phyloP scores from a whole-genome alignment of 2,888 invertebrate species.

The Noctuana brunneofusca region DNA sequence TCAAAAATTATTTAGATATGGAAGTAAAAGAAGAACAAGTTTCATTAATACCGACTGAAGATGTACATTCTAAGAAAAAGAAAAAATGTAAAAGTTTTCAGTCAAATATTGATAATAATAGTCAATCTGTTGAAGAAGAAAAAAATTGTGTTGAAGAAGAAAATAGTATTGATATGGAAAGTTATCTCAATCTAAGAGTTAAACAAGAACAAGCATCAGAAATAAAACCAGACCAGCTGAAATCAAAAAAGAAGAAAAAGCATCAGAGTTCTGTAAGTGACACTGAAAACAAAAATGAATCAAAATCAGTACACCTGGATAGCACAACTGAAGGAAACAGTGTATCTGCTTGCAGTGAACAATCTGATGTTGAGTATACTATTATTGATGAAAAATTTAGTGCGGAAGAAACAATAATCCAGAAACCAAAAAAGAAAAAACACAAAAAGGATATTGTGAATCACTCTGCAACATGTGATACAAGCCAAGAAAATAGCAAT shows the following conservation, averaged over 20 bases:
- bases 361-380: constrained; percentile 13
- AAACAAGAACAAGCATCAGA: constrained; percentile 22
- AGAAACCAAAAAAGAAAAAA: constrained; percentile 30
- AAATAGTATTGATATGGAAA: constrained; percentile 5
- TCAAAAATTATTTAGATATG: constrained; percentile 16
- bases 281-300: background rate
- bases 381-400: constrained; percentile 41
- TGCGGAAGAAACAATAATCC: constrained; percentile 42
- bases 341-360: background rate
- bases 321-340: constrained; percentile 8
- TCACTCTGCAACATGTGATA: constrained; percentile 11
- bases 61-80: constrained; percentile 40
- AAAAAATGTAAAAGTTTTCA: constrained; percentile 38
- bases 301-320: background rate
- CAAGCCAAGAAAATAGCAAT: constrained; percentile 19
- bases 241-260: constrained; percentile 37
- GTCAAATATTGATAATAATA: background rate
- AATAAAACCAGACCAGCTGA: constrained; percentile 40
- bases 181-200: constrained; percentile 9
- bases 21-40: constrained; percentile 37
- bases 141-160: background rate
- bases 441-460: constrained; percentile 2
- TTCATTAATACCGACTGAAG: constrained; percentile 3
- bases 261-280: constrained; percentile 1
- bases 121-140: background rate